Base-by-base conservation (phyloP, 2,113 vertebrate species). In the Corythornis cristatus region DNA sequence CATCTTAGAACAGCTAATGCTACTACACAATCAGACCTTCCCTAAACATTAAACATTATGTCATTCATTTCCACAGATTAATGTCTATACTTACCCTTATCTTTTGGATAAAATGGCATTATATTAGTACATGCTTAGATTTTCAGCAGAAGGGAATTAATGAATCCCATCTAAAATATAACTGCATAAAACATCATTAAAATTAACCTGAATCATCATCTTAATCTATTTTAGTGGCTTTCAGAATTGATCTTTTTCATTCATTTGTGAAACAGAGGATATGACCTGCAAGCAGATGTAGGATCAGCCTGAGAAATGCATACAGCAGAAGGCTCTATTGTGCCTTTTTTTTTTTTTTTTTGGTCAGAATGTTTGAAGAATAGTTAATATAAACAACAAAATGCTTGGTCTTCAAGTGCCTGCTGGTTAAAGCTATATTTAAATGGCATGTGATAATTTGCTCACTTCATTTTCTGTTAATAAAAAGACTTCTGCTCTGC, bases 341-440 rank as follows among this genome's bases (percentile, higher is more conserved):
- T 90, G 65, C 51, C 7, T 5, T 67, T 50, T 84, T 40, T 9
- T n/a, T n/a, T 64, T 48, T 80, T 31, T 40, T 11, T 67, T 75
- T 84, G 12, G 65, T 83, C 86, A 93, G 83, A 94, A 57, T 93
- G 50, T 86, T 92, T 88, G 35, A 83, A 91, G 79, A 95, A 90
- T 86, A 75, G 71, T 92, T 92, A 96, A 82, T 81, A 82, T 50
- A 88, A 91, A 83, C 48, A 89, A 56, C 37, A 93, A 86, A 94
- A 75, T 82, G 20, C 56, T 75, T 17, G 3, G 11, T 78, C 26
- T 88, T 95, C 56, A 94, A 22, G 70, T 94, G 40, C 62, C 83
- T 96, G 58, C 73, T 83, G 60, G 62, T 92, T 93, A 87, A 94
- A 83, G 21, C 57, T 67, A 45, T 37, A 50, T 88, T 72, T 82